Percentiles rank a stretch among this genome's conserved stretches.
These are phyloP conservation scores for Heliconius cydno DNA, from an alignment of 2,888 invertebrate species.

Conservation along the genomic window DNA sequence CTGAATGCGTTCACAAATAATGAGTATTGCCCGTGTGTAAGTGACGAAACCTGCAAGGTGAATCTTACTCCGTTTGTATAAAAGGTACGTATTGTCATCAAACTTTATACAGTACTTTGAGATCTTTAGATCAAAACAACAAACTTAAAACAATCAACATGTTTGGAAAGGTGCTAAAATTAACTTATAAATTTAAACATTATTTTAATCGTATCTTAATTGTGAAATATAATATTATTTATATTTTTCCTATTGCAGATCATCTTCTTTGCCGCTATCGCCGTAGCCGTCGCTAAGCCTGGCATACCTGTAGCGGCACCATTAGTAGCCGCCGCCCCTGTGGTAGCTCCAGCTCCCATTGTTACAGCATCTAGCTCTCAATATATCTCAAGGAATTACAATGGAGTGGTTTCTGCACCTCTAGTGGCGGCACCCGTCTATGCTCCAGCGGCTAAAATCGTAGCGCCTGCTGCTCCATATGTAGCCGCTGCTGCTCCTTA, in stretches of 20 bases:
- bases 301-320: constrained; percentile 64
- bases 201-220: not conserved
- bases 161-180: constrained; percentile 61
- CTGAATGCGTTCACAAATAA: constrained; percentile 20
- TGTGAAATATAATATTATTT: not conserved
- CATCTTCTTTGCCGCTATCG: constrained; percentile 66
- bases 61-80: constrained; percentile 76
- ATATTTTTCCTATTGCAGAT: constrained; percentile 57
- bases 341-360: constrained; percentile 77
- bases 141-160: constrained; percentile 62
- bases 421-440: constrained; percentile 58
- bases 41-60: constrained; percentile 81
- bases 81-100: constrained; percentile 70
- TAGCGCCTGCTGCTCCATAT: constrained; percentile 48
- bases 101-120: constrained; percentile 67
- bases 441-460: constrained; percentile 55
- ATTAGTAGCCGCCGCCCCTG: constrained; percentile 57
- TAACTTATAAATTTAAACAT: not conserved
- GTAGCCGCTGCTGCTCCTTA: constrained; percentile 50
- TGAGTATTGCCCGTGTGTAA: constrained; percentile 11
- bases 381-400: constrained; percentile 85
- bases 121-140: constrained; percentile 67
- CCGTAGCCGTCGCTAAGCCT: constrained; percentile 67
- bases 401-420: constrained; percentile 79
- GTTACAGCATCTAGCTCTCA: constrained; percentile 87